A percentile compares a stretch with the other conserved stretches of the same genome.
Conservation (phyloP, 2,113 vertebrate genomes). For the Crypturellus undulatus region DNA sequence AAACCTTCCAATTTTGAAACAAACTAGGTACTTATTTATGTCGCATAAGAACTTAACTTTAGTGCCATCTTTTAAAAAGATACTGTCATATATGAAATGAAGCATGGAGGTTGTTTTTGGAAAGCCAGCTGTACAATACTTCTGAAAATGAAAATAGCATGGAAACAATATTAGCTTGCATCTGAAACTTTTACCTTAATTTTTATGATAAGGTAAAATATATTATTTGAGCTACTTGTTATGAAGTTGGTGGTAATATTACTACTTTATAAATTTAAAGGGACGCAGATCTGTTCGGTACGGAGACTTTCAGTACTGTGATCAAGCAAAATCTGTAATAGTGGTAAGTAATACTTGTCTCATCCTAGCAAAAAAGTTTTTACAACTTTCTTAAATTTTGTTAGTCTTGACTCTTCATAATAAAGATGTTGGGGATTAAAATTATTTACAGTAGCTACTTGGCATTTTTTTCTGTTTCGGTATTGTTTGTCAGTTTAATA, state of each 20-base stretch:
- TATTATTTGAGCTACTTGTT: not conserved
- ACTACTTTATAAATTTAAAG: conserved; percentile 68
- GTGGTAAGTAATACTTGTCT: conserved; percentile 86
- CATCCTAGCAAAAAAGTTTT: not conserved
- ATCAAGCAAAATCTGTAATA: conserved; percentile 95
- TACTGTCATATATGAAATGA: not conserved
- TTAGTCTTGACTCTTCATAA: not conserved
- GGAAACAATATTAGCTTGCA: not conserved
- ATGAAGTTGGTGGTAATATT: not conserved
- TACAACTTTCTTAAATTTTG: not conserved
- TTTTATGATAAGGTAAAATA: not conserved
- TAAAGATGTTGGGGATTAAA: not conserved
- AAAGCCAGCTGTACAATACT: not conserved
- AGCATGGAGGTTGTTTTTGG: not conserved
- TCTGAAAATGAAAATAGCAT: not conserved
- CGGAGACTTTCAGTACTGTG: conserved; percentile 94
- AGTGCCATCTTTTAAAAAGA: not conserved
- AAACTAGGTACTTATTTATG: not conserved
- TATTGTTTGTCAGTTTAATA: not conserved
- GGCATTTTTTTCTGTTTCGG: not conserved
- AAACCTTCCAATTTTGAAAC: not conserved
- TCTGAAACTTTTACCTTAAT: not conserved
- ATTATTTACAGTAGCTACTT: not conserved
- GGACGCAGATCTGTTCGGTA: conserved; percentile 95
- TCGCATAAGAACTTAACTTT: not conserved